Base-by-base conservation (phyloP, 2,888 invertebrate species). In the Fabriciana adippe region DNA sequence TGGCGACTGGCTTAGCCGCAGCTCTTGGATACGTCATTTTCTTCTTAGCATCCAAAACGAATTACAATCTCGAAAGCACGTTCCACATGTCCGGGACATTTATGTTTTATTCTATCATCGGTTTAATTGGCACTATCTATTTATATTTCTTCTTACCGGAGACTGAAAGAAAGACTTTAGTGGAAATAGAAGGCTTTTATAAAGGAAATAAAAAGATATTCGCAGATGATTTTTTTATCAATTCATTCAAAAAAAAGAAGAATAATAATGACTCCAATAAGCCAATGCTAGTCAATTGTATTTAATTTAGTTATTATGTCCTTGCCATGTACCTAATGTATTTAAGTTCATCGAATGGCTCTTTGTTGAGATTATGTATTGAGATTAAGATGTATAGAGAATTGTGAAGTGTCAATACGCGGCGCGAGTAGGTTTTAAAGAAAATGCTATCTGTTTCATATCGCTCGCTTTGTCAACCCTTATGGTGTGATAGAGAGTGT, bases 121-220 rank as follows among this genome's bases (percentile, higher is more conserved):
- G 90, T 3, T 77, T 92, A 15, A 63, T 92, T 3, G 94, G 94
- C 53, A 86, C 92, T 1, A 64, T 93, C 0, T 93, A 92, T 72
- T 82, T 94, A 6, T 94, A 93, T 75, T 87, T 93, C 73, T 89
- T 87, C 71, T 74, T 94, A 68, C 93, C 93, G 31, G 94, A 94
- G 80, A 94, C 94, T 0, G 94, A 94, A 75, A 89, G 86, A 6
- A 92, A 87, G 69, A 77, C 89, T 26, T 79, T 94, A 15, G 85
- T 88, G n/a, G 93, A 93, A 80, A 93, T 94, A 16, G 93, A 94
- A 81, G 81, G 83, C 0, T 88, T 79, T 55, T 94, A 92, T 71
- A 89, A 89, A 73, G 87, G 90, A 2, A 80, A 87, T 56, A 81
- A 75, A 16, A 87, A 78, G 71, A 84, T 90, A 72, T 92, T 90